Percentiles rank a stretch among this genome's conserved stretches.
These are phyloP conservation scores for Tetheella fluctuosa DNA, from an alignment of 2,888 invertebrate species.

Conservation along the genomic window DNA sequence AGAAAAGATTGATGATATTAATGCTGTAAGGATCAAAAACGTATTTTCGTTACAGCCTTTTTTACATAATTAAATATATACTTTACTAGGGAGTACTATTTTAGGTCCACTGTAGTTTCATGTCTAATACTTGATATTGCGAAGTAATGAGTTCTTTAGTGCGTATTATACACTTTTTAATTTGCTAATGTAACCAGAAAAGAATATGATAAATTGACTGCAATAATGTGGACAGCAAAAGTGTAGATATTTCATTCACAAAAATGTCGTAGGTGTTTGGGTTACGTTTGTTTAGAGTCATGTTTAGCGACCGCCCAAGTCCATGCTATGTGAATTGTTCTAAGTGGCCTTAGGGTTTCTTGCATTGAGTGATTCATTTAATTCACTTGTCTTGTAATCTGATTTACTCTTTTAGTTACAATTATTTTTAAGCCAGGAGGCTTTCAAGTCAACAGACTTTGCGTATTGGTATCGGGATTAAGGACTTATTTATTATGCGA, in stretches of 20 bases:
- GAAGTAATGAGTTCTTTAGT: no score
- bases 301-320: constrained; percentile 43
- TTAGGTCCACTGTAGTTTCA: no score
- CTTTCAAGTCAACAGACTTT: not conserved
- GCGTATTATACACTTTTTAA: no score
- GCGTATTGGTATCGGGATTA: not conserved
- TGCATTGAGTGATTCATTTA: constrained; percentile 27
- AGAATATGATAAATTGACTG: not conserved
- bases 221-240: not conserved
- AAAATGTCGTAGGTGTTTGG: constrained; percentile 27
- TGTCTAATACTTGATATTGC: no score
- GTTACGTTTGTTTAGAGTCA: constrained; percentile 38
- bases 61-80: not conserved
- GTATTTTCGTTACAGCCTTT: not conserved
- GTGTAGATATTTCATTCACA: constrained; percentile 27
- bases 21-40: not conserved
- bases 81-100: no score
- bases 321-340: constrained; percentile 37
- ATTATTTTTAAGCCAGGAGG: not conserved
- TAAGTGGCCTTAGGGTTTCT: constrained; percentile 51
- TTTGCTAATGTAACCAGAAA: no score
- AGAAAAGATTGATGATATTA: not conserved
- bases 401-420: not conserved
- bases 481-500: not conserved
- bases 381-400: not conserved